Evolutionary conservation across 2,113 vertebrate species (phyloP), one percentile per base, ranked within the genome.

Genomic region (Oxyura jamaicensis): DNA sequence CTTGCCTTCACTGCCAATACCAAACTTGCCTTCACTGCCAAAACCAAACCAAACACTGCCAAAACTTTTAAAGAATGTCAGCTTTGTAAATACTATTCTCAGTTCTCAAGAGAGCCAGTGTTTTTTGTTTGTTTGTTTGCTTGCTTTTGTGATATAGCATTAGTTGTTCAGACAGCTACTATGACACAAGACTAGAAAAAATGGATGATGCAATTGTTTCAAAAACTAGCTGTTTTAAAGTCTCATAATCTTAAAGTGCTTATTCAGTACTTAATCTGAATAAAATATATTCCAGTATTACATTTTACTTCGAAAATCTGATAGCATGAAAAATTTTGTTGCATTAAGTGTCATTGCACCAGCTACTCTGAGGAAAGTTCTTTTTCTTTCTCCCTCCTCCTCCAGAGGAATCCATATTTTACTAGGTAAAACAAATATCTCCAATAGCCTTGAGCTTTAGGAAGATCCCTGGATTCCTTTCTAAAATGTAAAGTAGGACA

Each of bases 31-130:
- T 93, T 88, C 25, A 39, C 58, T 94, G 79, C 36, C 73, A 88
- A 72, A 88, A 83, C 3, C n/a, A 80, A 68, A n/a, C n/a, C n/a
- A n/a, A n/a, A n/a, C n/a, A n/a, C n/a, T n/a, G n/a, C n/a, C 33
- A 33, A 5, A 67, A 44, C 16, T 91, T 89, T 35, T 90, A 35
- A 93, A 76, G 60, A 90, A 93, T 26, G 86, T 14, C 56, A 88
- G 35, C 42, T 83, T 72, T 83, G 69, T 90, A 86, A 83, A 94
- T 56, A 56, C 25, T 96, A 39, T 74, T 83, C 46, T 88, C 41
- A 75, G 76, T 41, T 72, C 44, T 56, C 56, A 44, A 65, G 86
- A 91, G 52, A 95, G 33, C 48, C 76, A 83, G 18, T 59, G 7
- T 44, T 48, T 48, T 48, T 48, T 39, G 36, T 39, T 7, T 39